Evolutionary conservation across 2,888 invertebrate genomes (phyloP), one percentile per base, ranked within the genome.

Genomic region (Latheticus oryzae): DNA sequence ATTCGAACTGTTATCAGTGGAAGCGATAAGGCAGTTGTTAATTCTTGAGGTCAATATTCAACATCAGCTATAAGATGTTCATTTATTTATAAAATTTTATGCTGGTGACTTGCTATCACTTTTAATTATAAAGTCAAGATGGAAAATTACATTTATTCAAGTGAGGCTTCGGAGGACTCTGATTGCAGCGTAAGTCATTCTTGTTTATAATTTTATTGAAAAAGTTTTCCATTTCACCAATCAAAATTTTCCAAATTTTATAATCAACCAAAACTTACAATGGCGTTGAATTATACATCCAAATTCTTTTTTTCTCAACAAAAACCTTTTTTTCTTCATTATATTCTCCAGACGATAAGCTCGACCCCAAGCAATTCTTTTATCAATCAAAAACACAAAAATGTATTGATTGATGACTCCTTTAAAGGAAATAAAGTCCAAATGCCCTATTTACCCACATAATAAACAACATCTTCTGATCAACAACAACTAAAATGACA

Each of bases 101-200:
- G 12, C 16, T 15, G 4, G 33, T 23, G 24, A 11, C 30, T 8
- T 19, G 11, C n/a, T 42, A 26, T 23, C 32, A 32, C 19, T 45
- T 5, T 33, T 7, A 33, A n/a, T n/a, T n/a, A n/a, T n/a, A n/a
- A n/a, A n/a, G n/a, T n/a, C 9, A 48, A 24, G 1, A 66, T 66
- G 66, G 64, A 66, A 61, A 65, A 60, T 32, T 66, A 66, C 38
- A 55, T 64, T 2, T 63, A 61, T 57, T 63, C 64, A 0, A 59
- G 58, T 15, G 64, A 64, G 32, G 11, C 51, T 26, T 66, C 66
- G 2, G 64, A 63, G 15, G 61, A 59, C 12, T 61, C 63, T 0
- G 64, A 64, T 47, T 28, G 40, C 8, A 57, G 47, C 37, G 66
- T 66, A 61, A 66, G 64, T 62, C 23, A 42, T 7, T 19, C 3